A percentile compares a stretch with the other conserved stretches of the same genome.
Conservation (phyloP, 2,888 invertebrate species). For the Cephus sareptanus region DNA sequence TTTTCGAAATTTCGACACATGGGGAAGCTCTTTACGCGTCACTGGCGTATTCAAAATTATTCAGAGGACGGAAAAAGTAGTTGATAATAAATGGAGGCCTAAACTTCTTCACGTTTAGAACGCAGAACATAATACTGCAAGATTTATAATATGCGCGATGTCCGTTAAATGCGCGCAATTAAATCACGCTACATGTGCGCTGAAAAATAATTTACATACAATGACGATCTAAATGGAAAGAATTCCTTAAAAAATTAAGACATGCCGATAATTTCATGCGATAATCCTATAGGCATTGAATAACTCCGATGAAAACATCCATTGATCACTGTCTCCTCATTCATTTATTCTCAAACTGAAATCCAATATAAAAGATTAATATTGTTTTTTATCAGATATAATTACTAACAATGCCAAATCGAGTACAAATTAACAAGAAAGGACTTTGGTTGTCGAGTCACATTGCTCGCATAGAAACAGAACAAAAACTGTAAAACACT, state of each 20-base stretch:
- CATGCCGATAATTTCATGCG: not conserved
- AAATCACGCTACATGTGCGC: not conserved
- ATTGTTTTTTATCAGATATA: no score
- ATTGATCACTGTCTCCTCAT: not conserved
- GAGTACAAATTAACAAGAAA: slow-evolving; percentile 23
- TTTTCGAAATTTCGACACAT: not conserved
- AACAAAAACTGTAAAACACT: not conserved
- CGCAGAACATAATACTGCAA: not conserved
- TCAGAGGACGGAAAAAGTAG: not conserved
- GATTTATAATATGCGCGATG: not conserved
- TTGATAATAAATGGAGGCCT: not conserved
- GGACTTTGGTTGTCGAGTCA: slow-evolving; percentile 15
- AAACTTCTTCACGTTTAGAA: not conserved
- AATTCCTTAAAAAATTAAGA: not conserved
- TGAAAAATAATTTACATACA: not conserved
- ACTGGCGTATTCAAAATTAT: not conserved
- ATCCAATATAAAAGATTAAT: no score
- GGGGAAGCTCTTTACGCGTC: not conserved
- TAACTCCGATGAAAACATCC: not conserved
- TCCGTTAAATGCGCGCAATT: not conserved
- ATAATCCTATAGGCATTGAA: not conserved
- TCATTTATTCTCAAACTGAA: not conserved
- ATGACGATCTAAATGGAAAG: not conserved
- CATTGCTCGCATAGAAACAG: not conserved
- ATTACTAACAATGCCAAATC: not conserved